Evolutionary conservation across 2,888 invertebrate genomes (phyloP).

Genomic region (Calliscelio sp.): DNA sequence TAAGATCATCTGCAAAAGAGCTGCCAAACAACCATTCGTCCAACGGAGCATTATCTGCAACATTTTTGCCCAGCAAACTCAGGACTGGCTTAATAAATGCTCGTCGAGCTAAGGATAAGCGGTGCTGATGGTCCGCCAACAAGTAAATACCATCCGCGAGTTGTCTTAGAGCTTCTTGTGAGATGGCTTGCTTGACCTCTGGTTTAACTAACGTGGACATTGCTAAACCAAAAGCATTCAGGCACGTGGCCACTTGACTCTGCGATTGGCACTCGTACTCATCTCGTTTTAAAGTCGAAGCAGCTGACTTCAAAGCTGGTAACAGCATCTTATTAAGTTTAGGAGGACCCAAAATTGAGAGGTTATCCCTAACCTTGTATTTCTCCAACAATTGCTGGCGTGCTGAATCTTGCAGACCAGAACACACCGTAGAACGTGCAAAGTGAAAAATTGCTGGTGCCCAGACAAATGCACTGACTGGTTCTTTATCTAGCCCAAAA

Average conservation of each 20-base stretch:
- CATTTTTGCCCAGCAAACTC: constrained; percentile 33
- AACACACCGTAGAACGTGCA: neutral
- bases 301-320: constrained; percentile 9
- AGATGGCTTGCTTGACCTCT: neutral
- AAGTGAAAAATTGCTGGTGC: neutral
- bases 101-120: constrained; percentile 26
- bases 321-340: constrained; percentile 26
- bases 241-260: constrained; percentile 36
- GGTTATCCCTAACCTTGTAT: constrained; percentile 16
- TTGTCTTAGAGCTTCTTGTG: constrained; percentile 27
- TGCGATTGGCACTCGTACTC: constrained; percentile 38
- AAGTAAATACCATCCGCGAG: constrained; percentile 35
- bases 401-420: neutral
- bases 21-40: constrained; percentile 45
- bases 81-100: constrained; percentile 48
- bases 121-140: constrained; percentile 37
- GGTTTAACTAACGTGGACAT: constrained; percentile 25
- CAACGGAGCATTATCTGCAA: constrained; percentile 32
- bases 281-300: constrained; percentile 26
- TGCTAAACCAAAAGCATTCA: constrained; percentile 36
- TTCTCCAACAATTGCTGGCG: constrained; percentile 21
- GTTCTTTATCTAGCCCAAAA: constrained; percentile 4
- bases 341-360: constrained; percentile 25
- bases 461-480: constrained; percentile 5
- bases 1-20: constrained; percentile 40